Conservation (phyloP, 2,113 vertebrate genomes). For the Aspidoscelis tigris region DNA sequence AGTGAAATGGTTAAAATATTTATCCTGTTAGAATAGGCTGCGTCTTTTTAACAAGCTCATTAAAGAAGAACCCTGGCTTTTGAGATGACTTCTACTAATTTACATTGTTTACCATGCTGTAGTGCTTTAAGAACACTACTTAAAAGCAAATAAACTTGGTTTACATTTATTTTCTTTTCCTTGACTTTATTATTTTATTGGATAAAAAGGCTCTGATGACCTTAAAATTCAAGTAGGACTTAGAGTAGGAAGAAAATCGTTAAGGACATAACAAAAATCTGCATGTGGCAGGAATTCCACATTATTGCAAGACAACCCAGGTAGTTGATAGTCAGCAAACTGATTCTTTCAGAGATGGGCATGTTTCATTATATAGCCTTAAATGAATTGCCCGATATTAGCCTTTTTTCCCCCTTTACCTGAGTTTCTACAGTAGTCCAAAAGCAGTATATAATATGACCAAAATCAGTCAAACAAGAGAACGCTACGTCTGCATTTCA, state of each 20-base stretch:
- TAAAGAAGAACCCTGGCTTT: constrained; percentile 91
- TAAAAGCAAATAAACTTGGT: constrained; percentile 95
- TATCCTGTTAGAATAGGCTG: constrained; percentile 98
- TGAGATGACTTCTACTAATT: constrained; percentile 96
- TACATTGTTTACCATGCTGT: constrained; percentile 98
- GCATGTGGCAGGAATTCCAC: constrained; percentile 38
- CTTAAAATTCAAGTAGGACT: constrained; percentile 39
- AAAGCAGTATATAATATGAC: constrained; percentile 31
- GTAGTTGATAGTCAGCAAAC: background rate
- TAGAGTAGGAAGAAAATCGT: constrained; percentile 36
- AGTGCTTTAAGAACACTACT: constrained; percentile 98
- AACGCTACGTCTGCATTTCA: constrained; percentile 41
- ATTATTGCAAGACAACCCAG: background rate
- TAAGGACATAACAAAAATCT: constrained; percentile 30
- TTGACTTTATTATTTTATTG: constrained; percentile 72
- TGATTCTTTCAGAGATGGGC: background rate
- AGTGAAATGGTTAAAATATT: constrained; percentile 98
- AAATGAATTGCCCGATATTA: background rate
- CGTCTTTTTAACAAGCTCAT: constrained; percentile 98
- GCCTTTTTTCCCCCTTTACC: constrained; percentile 62
- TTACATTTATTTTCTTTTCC: constrained; percentile 93
- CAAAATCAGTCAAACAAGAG: constrained; percentile 37
- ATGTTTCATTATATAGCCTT: background rate
- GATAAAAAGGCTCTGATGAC: constrained; percentile 69
- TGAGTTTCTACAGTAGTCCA: constrained; percentile 59